Base-by-base conservation (phyloP, 2,797 vertebrate species). In the Botia almorhae region DNA sequence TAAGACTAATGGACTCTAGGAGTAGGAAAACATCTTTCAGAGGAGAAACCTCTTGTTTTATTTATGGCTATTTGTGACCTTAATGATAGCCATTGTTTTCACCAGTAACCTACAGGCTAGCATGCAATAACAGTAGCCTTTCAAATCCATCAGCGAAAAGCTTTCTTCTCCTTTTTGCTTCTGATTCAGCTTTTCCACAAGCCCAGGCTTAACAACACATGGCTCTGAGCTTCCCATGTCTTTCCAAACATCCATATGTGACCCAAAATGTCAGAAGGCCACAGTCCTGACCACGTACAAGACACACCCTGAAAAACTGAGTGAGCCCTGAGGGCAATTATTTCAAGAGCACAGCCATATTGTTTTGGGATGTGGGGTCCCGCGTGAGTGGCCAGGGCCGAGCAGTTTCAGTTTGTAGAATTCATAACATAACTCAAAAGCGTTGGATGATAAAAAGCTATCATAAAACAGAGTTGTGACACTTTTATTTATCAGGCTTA, bases 1-100 rank as follows among this genome's bases (percentile, higher is more conserved):
- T 93, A 92, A 92, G 90, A 86, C 90, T 93, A 94, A 93, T 93
- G 92, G 91, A 93, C 88, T 92, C 80, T 78, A 81, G 67, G 74
- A 58, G 64, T 74, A 71, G 43, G 75, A 21, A 78, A 81, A 82
- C 81, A 76, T 72, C 74, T 91, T 89, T 90, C 84, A 88, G 23
- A 61, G 23, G 21, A 5, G 13, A 61, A 61, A 61, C 29, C 82
- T 87, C 80, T 82, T 90, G 86, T 63, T 85, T 91, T 93, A 94
- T 94, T 94, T 93, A 92, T 91, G 89, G 88, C 71, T 80, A 78
- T 86, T 79, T 69, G 76, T 78, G 84, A 87, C 78, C 81, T 26
- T 51, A 78, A 85, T 89, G 88, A 91, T 85, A 82, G 75, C 80
- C 82, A 88, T 91, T 91, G 90, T 93, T 87, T 90, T 74, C 87